Conservation (phyloP, 2,113 vertebrate genomes). For the Eurystomus gularis region DNA sequence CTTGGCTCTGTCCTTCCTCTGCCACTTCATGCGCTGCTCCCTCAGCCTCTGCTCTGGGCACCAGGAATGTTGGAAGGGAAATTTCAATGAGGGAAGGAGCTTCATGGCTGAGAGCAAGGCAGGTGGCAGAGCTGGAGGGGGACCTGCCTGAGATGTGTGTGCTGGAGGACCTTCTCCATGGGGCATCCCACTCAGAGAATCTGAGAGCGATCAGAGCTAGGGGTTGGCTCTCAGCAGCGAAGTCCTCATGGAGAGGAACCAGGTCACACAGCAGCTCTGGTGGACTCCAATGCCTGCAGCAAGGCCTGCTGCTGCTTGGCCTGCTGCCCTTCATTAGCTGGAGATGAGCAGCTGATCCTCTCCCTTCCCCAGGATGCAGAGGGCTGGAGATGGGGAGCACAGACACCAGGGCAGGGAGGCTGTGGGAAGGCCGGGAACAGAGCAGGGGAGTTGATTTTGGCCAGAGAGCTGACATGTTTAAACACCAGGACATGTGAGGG, state of each 20-base stretch:
- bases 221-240: neutral
- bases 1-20: neutral
- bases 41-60: neutral
- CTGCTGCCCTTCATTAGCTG: neutral
- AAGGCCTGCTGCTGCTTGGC: neutral
- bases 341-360: neutral
- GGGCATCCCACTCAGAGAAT: neutral
- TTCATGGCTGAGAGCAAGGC: neutral
- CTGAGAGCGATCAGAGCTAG: neutral
- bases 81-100: neutral
- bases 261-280: neutral
- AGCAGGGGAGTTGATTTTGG: neutral
- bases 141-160: neutral
- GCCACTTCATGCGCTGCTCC: neutral
- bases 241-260: neutral
- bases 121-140: neutral
- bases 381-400: neutral
- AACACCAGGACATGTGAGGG: fast-evolving
- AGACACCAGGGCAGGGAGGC: neutral
- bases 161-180: neutral
- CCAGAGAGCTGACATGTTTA: neutral
- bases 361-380: neutral
- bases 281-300: neutral
- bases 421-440: neutral
- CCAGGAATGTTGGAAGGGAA: fast-evolving